A percentile compares a stretch with the other conserved stretches of the same genome.
Evolutionary conservation across 92 coral and sea anemone genomes (phyloP).

Genomic region (Phymanthus crucifer): DNA sequence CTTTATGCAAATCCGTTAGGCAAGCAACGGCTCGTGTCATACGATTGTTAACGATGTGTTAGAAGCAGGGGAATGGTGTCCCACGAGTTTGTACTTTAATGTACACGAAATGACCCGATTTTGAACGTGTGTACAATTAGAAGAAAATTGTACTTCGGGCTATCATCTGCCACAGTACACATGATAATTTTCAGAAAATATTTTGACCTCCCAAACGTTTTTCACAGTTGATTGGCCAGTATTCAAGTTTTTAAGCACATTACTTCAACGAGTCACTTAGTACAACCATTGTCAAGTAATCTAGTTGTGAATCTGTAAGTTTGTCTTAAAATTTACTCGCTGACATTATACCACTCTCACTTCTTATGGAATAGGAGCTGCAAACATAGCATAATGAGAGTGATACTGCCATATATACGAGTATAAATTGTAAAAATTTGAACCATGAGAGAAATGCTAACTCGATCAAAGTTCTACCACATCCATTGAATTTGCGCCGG

Average conservation of each 20-base stretch:
- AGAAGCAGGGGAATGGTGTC: neutral
- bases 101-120: neutral
- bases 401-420: neutral
- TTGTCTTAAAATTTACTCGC: neutral
- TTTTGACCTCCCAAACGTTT: neutral
- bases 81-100: neutral
- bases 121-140: neutral
- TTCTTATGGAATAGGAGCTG: neutral
- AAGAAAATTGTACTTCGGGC: neutral
- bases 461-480: neutral
- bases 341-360: neutral
- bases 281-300: neutral
- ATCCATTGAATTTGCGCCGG: neutral
- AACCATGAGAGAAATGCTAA: neutral
- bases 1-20: neutral
- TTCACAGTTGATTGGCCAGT: neutral
- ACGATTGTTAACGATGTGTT: conserved; percentile 1
- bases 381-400: neutral
- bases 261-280: neutral
- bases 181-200: too few relatives aligned
- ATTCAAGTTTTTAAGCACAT: neutral
- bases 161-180: neutral
- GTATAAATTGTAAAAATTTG: neutral
- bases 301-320: neutral
- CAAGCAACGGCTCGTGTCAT: neutral